These are phyloP conservation scores for Choristoneura rosaceana DNA, from an alignment of 2,888 invertebrate species.

Conservation along the genomic window DNA sequence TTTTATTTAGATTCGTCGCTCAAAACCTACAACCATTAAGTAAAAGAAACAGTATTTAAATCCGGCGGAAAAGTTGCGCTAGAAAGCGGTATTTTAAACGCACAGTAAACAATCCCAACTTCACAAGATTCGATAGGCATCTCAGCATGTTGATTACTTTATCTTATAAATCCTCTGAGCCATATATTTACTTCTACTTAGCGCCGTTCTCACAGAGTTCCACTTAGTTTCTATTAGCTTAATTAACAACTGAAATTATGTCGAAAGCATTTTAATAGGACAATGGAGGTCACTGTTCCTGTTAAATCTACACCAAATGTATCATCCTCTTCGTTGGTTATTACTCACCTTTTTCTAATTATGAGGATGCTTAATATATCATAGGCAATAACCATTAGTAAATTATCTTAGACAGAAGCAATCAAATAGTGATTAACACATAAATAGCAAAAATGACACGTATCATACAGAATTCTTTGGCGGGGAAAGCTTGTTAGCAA, in stretches of 20 bases:
- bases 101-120: constrained; percentile 40
- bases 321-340: neutral
- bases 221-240: constrained; percentile 42
- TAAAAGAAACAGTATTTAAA: constrained; percentile 26
- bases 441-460: neutral
- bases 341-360: neutral
- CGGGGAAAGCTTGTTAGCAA: constrained; percentile 25
- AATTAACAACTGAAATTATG: constrained; percentile 37
- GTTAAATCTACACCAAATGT: constrained; percentile 1
- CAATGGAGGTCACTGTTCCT: constrained; percentile 17
- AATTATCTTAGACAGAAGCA: neutral
- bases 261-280: constrained; percentile 38
- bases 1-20: neutral
- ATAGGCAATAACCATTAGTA: constrained; percentile 4
- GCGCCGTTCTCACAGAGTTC: constrained; percentile 40
- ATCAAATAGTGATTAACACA: neutral
- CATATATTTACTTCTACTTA: constrained; percentile 42
- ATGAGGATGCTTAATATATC: neutral
- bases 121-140: constrained; percentile 42
- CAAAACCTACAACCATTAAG: constrained; percentile 14
- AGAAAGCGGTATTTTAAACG: constrained; percentile 38
- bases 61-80: constrained; percentile 26
- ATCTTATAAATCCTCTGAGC: constrained; percentile 38
- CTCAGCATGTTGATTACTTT: constrained; percentile 41
- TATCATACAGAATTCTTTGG: neutral